A percentile compares a stretch with the other conserved stretches of the same genome.
These are phyloP conservation scores for Caenorhabditis becei DNA, from an alignment of 2,888 invertebrate species.

Conservation along the genomic window DNA sequence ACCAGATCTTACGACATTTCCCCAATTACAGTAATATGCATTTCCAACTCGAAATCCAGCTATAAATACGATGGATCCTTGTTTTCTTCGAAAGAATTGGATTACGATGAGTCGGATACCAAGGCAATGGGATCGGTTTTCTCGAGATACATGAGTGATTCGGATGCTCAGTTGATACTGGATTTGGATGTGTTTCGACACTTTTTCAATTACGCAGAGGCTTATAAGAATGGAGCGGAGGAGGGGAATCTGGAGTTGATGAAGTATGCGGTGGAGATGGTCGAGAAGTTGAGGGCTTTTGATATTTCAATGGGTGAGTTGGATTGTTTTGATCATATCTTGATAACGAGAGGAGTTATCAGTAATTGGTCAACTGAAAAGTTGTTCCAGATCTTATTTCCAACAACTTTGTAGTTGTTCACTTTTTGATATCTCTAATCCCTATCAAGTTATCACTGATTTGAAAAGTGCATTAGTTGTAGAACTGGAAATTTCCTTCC, in stretches of 20 bases:
- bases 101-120: constrained; percentile 48
- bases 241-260: constrained; percentile 78
- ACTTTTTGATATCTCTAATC: too few species aligned
- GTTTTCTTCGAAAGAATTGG: constrained; percentile 56
- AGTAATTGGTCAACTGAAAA: too few species aligned
- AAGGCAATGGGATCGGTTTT: constrained; percentile 71
- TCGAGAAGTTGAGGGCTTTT: constrained; percentile 67
- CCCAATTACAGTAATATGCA: not conserved
- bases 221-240: constrained; percentile 62
- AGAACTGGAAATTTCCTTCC: too few species aligned
- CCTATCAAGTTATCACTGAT: too few species aligned
- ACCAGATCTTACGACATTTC: not conserved
- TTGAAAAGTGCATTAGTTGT: too few species aligned
- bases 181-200: constrained; percentile 78
- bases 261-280: constrained; percentile 68
- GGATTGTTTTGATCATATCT: not conserved
- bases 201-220: constrained; percentile 73
- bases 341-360: too few species aligned
- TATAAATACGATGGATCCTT: constrained; percentile 59
- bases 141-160: constrained; percentile 77
- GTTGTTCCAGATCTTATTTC: too few species aligned
- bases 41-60: constrained; percentile 31
- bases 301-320: constrained; percentile 70
- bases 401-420: too few species aligned
- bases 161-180: constrained; percentile 75